Evolutionary conservation across 2,113 vertebrate genomes (phyloP).

Genomic region (Eupsittula cactorum): DNA sequence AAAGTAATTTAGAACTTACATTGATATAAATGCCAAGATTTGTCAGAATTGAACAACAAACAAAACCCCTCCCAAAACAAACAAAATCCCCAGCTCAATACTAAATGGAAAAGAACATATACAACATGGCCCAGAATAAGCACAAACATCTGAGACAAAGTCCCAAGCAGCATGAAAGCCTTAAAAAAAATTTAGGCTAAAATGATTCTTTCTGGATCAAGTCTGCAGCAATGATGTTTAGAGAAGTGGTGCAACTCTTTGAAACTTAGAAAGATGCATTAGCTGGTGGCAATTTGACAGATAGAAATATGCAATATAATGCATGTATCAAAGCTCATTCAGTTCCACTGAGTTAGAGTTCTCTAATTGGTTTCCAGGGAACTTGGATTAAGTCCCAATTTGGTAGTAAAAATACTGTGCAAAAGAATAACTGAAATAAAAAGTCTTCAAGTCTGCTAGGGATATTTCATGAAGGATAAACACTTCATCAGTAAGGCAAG

Average conservation of each 20-base stretch:
- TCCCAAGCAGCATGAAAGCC: not conserved
- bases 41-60: not conserved
- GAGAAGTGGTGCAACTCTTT: not conserved
- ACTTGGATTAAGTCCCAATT: not conserved
- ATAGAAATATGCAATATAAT: slow-evolving; percentile 15
- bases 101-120: not conserved
- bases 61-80: not conserved
- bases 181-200: not conserved
- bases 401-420: not conserved
- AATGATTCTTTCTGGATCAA: not conserved
- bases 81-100: accelerated
- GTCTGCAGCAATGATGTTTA: not conserved
- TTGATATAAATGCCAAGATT: not conserved
- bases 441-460: not conserved
- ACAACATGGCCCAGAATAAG: not conserved
- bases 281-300: not conserved
- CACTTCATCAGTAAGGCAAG: slow-evolving; percentile 12
- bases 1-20: not conserved
- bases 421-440: not conserved
- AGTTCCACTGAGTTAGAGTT: not conserved
- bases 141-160: not conserved
- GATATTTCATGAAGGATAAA: not conserved
- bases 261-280: not conserved
- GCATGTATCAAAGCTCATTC: slow-evolving; percentile 18
- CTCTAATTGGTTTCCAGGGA: slow-evolving; percentile 47